Base-by-base conservation (phyloP, 2,888 invertebrate species). In the Seladonia tumulorum region DNA sequence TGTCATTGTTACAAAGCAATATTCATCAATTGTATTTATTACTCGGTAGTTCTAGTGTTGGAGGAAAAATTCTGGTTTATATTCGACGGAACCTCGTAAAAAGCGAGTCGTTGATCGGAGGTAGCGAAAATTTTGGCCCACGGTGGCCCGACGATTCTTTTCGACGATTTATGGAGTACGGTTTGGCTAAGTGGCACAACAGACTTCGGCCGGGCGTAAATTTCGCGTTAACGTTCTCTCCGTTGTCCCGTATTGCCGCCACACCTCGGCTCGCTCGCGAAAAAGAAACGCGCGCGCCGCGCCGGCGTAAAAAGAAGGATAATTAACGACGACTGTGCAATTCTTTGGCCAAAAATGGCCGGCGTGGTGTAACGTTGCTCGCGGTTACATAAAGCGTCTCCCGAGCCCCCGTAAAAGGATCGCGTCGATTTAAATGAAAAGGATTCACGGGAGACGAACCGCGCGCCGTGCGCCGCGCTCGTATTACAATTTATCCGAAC, bases 361-460 rank as follows among this genome's bases (percentile, higher is more conserved):
- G 57, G 79, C 71, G 72, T 86, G 87, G 77, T 79, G 90, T 83
- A 87, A 90, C 86, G 73, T 53, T 81, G 39, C 68, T 39, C 81
- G 76, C 81, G 73, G 81, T 90, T 90, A 87, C 90, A 81, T 89
- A 90, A 90, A 89, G 76, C 85, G 84, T 72, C 63, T 57, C 49
- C n/a, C 76, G 18, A 5, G 22, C 22, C 76, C 63, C 92, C 92
- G 72, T 92, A 92, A 86, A 92, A 92, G 92, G 92, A 87, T 82
- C 82, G 89, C 63, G 88, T 86, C 85, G 88, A 90, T 91, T 90
- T 88, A 90, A 90, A 89, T 86, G 87, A 88, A 88, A 88, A 85
- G 68, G 76, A 77, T 81, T 39, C 74, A 63, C 79, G 45, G 60
- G 29, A 22, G 73, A 78, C 53, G 73, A 60, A n/a, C 18, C 63